These are phyloP conservation scores for Lanius collurio DNA, from an alignment of 2,113 vertebrate species.

Conservation along the genomic window DNA sequence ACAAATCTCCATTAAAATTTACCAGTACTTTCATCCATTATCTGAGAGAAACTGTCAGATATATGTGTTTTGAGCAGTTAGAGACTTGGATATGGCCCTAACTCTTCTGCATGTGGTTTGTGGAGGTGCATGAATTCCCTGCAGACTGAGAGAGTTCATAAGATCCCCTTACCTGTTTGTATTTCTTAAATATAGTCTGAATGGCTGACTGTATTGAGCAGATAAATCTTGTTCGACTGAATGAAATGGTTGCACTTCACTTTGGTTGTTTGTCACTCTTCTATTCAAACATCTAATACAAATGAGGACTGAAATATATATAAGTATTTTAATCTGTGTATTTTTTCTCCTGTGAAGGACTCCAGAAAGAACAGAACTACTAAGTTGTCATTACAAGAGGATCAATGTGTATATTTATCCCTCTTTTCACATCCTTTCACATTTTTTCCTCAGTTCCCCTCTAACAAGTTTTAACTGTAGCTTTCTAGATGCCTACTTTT, in stretches of 20 bases:
- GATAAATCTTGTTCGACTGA: neutral
- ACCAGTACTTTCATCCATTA: neutral
- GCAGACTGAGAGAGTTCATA: neutral
- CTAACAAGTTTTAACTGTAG: neutral
- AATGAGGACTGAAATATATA: neutral
- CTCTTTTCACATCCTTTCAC: neutral
- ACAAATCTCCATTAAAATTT: neutral
- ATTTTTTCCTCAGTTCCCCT: neutral
- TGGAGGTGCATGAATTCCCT: neutral
- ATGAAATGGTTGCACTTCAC: neutral
- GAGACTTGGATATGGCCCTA: neutral
- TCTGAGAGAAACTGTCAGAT: neutral
- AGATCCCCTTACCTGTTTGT: neutral
- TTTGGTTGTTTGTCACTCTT: neutral
- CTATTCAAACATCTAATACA: neutral
- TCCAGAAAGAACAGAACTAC: neutral
- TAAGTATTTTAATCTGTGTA: neutral
- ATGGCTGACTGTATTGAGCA: neutral
- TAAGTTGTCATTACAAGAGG: neutral
- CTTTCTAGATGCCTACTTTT: neutral
- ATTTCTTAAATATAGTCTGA: neutral
- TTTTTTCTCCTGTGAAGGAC: neutral
- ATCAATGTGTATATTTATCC: neutral
- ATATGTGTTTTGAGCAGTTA: neutral
- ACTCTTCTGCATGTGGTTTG: neutral